A percentile compares a stretch with the other conserved stretches of the same genome.
Conservation (phyloP, 1,140 invertebrate genomes). For the Laupala kohalensis region DNA sequence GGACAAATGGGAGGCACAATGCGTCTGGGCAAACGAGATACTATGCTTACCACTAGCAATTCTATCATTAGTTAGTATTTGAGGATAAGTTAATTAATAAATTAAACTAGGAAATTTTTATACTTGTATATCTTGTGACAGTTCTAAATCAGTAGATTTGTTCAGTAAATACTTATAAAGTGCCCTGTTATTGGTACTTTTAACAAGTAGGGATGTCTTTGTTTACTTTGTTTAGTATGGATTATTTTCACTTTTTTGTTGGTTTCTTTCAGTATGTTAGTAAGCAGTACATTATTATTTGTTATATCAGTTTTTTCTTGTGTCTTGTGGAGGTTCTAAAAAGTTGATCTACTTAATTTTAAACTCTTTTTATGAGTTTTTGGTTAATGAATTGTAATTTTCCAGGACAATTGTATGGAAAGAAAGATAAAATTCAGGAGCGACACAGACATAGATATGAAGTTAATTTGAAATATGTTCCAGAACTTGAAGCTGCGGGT, state of each 20-base stretch:
- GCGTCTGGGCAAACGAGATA: constrained; percentile 85
- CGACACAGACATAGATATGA: constrained; percentile 94
- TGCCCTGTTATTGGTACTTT: too few species aligned
- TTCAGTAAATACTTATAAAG: too few species aligned
- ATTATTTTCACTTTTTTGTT: too few species aligned
- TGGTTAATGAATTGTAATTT: constrained; percentile 4
- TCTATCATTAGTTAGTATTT: constrained; percentile 56
- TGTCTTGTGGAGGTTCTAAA: not conserved
- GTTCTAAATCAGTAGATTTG: too few species aligned
- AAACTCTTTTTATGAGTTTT: not conserved
- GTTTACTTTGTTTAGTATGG: too few species aligned
- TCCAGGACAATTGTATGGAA: constrained; percentile 70
- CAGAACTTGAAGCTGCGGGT: constrained; percentile 63
- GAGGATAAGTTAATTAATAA: not conserved
- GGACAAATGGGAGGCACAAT: constrained; percentile 95
- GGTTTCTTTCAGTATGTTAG: too few species aligned
- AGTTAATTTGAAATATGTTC: constrained; percentile 83
- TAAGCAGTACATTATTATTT: too few species aligned
- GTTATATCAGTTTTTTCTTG: too few species aligned
- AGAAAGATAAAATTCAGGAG: constrained; percentile 74
- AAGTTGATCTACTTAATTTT: not conserved
- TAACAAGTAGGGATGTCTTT: too few species aligned
- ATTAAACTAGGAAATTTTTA: too few species aligned
- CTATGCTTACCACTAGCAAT: constrained; percentile 52
- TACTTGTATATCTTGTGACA: too few species aligned